Conservation (phyloP, 2,797 vertebrate species). For the Taenioides sp. region DNA sequence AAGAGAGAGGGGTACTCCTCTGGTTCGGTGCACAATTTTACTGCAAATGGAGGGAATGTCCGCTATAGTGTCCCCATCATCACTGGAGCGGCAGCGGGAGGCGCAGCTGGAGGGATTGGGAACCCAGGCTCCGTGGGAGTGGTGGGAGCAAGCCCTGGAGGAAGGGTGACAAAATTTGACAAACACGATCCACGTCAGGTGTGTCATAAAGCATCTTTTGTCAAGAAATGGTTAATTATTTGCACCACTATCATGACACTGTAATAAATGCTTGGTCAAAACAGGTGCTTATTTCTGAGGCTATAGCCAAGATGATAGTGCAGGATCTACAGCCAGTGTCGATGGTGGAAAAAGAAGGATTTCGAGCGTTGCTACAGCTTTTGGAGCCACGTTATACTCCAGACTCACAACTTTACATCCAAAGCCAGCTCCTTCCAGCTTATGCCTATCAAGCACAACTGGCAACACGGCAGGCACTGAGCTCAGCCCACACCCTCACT, state of each 20-base stretch:
- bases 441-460: slow-evolving; percentile 83
- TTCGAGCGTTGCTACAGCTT: slow-evolving; percentile 79
- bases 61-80: slow-evolving; percentile 59
- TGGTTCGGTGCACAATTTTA: slow-evolving; percentile 66
- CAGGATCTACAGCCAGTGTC: slow-evolving; percentile 80
- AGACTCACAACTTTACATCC: slow-evolving; percentile 77
- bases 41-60: slow-evolving; percentile 62
- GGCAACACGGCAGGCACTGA: slow-evolving; percentile 76
- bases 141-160: slow-evolving; percentile 60
- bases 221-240: neutral
- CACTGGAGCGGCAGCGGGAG: slow-evolving; percentile 48
- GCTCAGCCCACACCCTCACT: slow-evolving; percentile 77
- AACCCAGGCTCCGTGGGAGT: slow-evolving; percentile 53
- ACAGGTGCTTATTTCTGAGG: slow-evolving; percentile 79
- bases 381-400: slow-evolving; percentile 82
- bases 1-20: slow-evolving; percentile 81
- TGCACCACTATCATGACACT: neutral
- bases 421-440: slow-evolving; percentile 79
- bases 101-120: slow-evolving; percentile 48
- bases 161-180: slow-evolving; percentile 77
- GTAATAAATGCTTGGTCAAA: neutral
- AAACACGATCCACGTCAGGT: slow-evolving; percentile 81
- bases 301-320: slow-evolving; percentile 83
- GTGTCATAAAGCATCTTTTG: slow-evolving; percentile 8
- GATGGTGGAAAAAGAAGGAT: slow-evolving; percentile 80